Percentiles rank a stretch among this genome's conserved stretches.
Evolutionary conservation across 1,140 invertebrate genomes (phyloP).

Genomic region (Aphaenogaster ashmeadi): DNA sequence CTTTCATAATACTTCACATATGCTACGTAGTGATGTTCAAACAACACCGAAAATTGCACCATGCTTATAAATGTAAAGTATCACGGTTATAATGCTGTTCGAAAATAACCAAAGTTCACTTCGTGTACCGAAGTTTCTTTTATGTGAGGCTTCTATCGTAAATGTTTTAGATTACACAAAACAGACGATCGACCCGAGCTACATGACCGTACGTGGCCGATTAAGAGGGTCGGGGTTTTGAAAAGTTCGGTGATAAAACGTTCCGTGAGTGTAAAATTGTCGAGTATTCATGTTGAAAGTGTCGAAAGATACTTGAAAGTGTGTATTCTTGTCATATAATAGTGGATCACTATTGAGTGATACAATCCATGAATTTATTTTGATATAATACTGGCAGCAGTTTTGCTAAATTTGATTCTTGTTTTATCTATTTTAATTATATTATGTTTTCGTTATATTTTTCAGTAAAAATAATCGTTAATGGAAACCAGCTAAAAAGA

Average conservation of each 20-base stretch:
- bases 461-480: neutral
- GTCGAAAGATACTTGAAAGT: neutral
- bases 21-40: neutral
- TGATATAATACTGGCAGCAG: neutral
- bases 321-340: slow-evolving; percentile 3
- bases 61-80: neutral
- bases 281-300: neutral
- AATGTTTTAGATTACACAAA: slow-evolving; percentile 52
- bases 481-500: neutral
- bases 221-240: slow-evolving; percentile 3
- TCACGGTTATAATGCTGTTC: neutral
- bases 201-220: neutral
- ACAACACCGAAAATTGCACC: neutral
- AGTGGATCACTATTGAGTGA: neutral
- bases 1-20: neutral
- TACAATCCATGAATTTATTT: neutral
- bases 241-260: slow-evolving; percentile 15
- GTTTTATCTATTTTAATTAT: neutral
- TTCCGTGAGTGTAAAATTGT: slow-evolving; percentile 20
- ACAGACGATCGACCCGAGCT: neutral
- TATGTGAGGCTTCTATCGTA: neutral
- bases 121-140: slow-evolving; percentile 16
- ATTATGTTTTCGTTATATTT: neutral
- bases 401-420: neutral
- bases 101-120: slow-evolving; percentile 29